Percentiles rank a stretch among this genome's conserved stretches.
Evolutionary conservation across 1,140 invertebrate species (phyloP).

Genomic region (Brachionus manjavacas): DNA sequence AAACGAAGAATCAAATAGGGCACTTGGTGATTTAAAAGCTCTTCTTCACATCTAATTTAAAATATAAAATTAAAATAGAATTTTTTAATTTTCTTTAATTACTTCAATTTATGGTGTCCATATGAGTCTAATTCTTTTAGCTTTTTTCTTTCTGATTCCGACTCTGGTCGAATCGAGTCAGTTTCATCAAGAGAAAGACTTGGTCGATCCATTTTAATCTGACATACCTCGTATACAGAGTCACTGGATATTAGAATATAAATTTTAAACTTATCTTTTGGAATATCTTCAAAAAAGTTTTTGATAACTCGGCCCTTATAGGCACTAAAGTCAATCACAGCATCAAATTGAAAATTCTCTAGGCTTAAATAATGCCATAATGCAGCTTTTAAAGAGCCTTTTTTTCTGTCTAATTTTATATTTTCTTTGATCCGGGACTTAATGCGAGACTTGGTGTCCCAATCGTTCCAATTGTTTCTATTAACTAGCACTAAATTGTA

Average conservation of each 20-base stretch:
- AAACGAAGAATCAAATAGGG: slow-evolving; percentile 57
- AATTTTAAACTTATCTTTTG: slow-evolving; percentile 49
- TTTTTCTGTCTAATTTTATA: slow-evolving; percentile 56
- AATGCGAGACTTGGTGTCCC: slow-evolving; percentile 54
- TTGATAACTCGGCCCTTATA: slow-evolving; percentile 53
- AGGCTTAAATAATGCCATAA: slow-evolving; percentile 37
- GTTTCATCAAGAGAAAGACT: slow-evolving; percentile 46
- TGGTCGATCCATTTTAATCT: slow-evolving; percentile 42
- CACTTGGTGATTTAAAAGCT: slow-evolving; percentile 47
- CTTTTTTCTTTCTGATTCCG: slow-evolving; percentile 46
- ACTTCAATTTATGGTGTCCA: slow-evolving; percentile 50
- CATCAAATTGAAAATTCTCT: slow-evolving; percentile 50
- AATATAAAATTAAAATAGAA: background rate
- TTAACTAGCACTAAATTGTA: slow-evolving; percentile 52
- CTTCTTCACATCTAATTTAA: slow-evolving; percentile 57
- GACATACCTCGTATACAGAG: slow-evolving; percentile 59
- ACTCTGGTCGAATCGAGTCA: slow-evolving; percentile 54
- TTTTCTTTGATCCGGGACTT: slow-evolving; percentile 41
- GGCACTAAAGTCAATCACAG: slow-evolving; percentile 59
- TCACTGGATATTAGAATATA: slow-evolving; percentile 61
- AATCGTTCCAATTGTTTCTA: slow-evolving; percentile 59
- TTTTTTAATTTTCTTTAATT: background rate
- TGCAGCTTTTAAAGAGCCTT: slow-evolving; percentile 50
- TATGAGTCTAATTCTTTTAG: slow-evolving; percentile 54
- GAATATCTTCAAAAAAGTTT: slow-evolving; percentile 49